Conservation (phyloP, 2,113 vertebrate genomes). For the Erythrocercus mccallii region DNA sequence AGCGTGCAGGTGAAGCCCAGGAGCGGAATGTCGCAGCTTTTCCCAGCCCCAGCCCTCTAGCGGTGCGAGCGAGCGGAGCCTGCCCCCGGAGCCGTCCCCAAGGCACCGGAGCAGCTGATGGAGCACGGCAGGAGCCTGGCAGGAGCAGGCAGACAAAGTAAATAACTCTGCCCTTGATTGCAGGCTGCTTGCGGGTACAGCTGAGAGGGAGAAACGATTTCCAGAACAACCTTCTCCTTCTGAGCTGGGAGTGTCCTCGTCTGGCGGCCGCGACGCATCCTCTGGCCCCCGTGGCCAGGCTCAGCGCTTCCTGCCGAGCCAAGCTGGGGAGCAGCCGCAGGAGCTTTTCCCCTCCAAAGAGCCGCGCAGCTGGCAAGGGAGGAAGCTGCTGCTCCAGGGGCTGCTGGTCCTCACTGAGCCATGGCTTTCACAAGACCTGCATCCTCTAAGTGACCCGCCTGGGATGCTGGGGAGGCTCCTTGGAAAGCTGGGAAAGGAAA, state of each 20-base stretch:
- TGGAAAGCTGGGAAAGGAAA: background rate
- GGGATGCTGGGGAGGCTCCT: accelerated
- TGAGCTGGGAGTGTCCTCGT: accelerated
- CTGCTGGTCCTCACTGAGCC: background rate
- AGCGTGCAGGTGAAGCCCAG: accelerated
- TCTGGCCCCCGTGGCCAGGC: background rate
- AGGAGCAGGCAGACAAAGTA: too few relatives aligned
- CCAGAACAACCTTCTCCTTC: background rate
- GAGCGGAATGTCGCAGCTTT: background rate
- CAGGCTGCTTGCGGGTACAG: background rate
- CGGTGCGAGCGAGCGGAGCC: accelerated
- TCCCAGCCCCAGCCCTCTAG: background rate
- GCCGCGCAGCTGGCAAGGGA: accelerated
- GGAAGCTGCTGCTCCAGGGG: background rate
- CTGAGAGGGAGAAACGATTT: background rate
- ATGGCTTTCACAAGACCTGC: background rate
- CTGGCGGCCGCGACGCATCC: accelerated
- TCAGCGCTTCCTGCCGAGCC: accelerated
- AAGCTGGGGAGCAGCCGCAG: accelerated
- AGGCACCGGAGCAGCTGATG: accelerated
- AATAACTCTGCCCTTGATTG: background rate
- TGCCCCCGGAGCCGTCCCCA: accelerated
- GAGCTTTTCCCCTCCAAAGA: background rate
- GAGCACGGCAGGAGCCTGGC: background rate
- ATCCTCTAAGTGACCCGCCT: too few relatives aligned